Conservation (phyloP, 2,797 vertebrate species). For the Lemur catta region DNA sequence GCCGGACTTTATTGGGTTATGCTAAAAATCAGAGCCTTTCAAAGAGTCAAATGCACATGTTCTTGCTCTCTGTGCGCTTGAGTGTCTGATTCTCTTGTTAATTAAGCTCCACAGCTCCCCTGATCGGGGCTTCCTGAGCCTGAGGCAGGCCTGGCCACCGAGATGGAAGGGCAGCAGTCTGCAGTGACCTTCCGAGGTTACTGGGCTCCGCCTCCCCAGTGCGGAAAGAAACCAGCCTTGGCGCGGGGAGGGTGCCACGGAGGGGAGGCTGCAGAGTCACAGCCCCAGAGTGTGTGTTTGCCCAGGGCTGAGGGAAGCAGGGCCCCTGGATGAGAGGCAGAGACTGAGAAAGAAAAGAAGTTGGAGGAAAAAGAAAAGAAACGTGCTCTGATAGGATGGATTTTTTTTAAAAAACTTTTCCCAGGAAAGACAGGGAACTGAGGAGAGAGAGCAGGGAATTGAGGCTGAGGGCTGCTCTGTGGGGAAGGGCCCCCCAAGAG, state of each 20-base stretch:
- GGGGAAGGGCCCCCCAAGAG: background rate
- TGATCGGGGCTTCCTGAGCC: background rate
- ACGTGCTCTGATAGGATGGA: background rate
- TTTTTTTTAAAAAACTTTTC: background rate
- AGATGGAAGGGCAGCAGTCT: background rate
- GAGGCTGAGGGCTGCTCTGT: background rate
- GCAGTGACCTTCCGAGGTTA: too few relatives aligned
- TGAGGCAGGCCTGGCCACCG: background rate
- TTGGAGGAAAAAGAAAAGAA: background rate
- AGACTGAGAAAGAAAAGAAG: background rate
- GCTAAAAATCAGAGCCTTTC: slow-evolving; percentile 18
- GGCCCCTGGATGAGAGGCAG: background rate
- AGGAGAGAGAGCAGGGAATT: background rate
- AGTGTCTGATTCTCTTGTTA: slow-evolving; percentile 40
- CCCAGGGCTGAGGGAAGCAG: background rate
- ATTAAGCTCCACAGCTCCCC: background rate
- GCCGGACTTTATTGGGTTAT: background rate
- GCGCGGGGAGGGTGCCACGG: too few relatives aligned
- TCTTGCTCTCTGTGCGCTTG: background rate
- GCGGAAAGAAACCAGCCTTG: background rate
- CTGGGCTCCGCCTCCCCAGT: background rate
- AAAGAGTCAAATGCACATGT: background rate
- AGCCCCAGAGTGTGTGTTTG: background rate
- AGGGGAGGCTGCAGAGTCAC: background rate
- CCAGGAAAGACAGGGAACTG: background rate